Conservation (phyloP, 2,888 invertebrate species). For the Spialia ferax region DNA sequence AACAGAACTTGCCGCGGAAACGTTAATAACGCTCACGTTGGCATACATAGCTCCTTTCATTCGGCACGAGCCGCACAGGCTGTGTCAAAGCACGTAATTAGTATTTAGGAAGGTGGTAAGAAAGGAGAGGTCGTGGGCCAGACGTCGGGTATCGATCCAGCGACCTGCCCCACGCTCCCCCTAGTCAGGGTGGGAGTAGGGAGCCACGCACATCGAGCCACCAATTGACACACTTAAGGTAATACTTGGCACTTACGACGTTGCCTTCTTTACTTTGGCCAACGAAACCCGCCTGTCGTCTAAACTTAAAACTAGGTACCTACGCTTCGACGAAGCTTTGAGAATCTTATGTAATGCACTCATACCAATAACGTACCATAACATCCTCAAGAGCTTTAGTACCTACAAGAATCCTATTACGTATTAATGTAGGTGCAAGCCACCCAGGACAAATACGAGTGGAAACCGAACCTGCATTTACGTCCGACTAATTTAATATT, state of each 20-base stretch:
- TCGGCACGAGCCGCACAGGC: slow-evolving; percentile 77
- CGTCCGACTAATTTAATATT: slow-evolving; percentile 42
- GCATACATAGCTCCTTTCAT: slow-evolving; percentile 80
- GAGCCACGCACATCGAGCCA: slow-evolving; percentile 83
- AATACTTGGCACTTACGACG: slow-evolving; percentile 79
- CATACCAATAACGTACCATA: slow-evolving; percentile 9
- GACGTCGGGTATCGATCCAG: slow-evolving; percentile 89
- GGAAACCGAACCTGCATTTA: slow-evolving; percentile 39
- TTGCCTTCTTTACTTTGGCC: slow-evolving; percentile 61
- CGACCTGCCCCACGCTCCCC: slow-evolving; percentile 85
- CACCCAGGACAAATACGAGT: slow-evolving; percentile 32
- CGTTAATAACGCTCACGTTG: slow-evolving; percentile 77
- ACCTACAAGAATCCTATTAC: slow-evolving; percentile 28
- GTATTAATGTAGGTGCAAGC: slow-evolving; percentile 33
- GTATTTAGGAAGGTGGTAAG: slow-evolving; percentile 87
- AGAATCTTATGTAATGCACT: slow-evolving; percentile 38
- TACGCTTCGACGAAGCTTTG: slow-evolving; percentile 33
- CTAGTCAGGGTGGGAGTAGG: slow-evolving; percentile 65
- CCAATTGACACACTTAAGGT: slow-evolving; percentile 86
- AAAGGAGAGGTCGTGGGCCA: slow-evolving; percentile 87
- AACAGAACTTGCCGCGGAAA: slow-evolving; percentile 65
- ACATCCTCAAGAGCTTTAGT: slow-evolving; percentile 8
- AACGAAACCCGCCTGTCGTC: slow-evolving; percentile 42
- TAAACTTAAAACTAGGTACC: slow-evolving; percentile 32
- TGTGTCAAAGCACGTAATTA: slow-evolving; percentile 87